phyloP scores from a whole-genome alignment of 1,140 invertebrate genomes.

The Bathynomus jamesi region DNA sequence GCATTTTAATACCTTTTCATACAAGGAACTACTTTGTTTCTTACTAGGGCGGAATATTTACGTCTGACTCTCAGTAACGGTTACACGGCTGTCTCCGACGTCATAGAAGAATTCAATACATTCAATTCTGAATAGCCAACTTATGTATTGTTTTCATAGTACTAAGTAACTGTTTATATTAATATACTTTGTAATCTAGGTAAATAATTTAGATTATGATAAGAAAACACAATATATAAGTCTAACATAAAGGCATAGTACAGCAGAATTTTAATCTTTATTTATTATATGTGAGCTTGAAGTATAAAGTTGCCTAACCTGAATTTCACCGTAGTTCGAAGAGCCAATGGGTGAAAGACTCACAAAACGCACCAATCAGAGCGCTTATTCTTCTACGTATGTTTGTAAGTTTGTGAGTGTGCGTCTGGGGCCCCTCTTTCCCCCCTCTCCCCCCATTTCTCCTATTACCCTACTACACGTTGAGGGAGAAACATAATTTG shows the following conservation, averaged over 20 bases:
- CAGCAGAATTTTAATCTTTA: too few species aligned
- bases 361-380: neutral
- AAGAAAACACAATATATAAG: too few species aligned
- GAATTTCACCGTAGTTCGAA: neutral
- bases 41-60: conserved; percentile 1
- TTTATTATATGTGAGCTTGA: too few species aligned
- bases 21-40: neutral
- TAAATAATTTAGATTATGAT: too few species aligned
- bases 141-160: neutral
- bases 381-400: neutral
- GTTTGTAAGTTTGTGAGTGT: neutral
- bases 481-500: neutral
- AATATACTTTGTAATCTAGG: too few species aligned
- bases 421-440: neutral
- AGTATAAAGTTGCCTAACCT: neutral
- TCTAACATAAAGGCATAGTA: too few species aligned
- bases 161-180: neutral
- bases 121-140: neutral
- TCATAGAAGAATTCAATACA: conserved; percentile 1
- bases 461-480: neutral
- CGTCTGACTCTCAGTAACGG: neutral
- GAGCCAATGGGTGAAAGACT: neutral
- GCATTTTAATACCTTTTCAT: neutral
- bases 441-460: neutral
- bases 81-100: neutral